A percentile compares a stretch with the other conserved stretches of the same genome.
Evolutionary conservation across 2,888 invertebrate genomes (phyloP).

Genomic region (Trichopria drosophilae): DNA sequence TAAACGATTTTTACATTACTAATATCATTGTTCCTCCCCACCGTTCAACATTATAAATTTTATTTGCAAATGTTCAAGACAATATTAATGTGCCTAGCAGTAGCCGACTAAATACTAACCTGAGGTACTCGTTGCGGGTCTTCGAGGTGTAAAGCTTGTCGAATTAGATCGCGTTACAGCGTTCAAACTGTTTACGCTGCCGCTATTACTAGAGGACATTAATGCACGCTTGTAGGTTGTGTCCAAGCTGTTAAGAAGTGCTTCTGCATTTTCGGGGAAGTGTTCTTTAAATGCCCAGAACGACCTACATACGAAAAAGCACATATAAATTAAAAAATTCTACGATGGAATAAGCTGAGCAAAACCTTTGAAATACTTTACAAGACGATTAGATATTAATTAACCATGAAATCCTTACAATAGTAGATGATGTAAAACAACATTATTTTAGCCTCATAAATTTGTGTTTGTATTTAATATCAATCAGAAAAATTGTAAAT

Average conservation of each 20-base stretch:
- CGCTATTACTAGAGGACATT: conserved; percentile 64
- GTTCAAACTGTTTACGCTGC: conserved; percentile 62
- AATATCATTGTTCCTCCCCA: too few relatives aligned
- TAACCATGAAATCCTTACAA: too few relatives aligned
- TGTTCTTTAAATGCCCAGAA: conserved; percentile 87
- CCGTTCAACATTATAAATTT: neutral
- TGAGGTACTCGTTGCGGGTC: conserved; percentile 58
- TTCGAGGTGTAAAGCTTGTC: conserved; percentile 55
- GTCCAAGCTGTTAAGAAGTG: conserved; percentile 81
- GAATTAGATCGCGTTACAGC: conserved; percentile 56
- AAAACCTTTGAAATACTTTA: neutral
- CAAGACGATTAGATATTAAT: too few relatives aligned
- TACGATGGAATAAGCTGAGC: neutral
- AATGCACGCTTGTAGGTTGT: conserved; percentile 72
- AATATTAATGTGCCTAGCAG: neutral
- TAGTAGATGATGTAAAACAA: too few relatives aligned
- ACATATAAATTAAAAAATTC: conserved; percentile 2
- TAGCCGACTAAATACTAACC: conserved; percentile 48
- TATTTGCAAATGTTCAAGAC: neutral
- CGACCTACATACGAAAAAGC: conserved; percentile 64
- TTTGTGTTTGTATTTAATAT: too few relatives aligned
- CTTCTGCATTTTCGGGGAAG: conserved; percentile 88
- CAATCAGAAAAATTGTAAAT: too few relatives aligned
- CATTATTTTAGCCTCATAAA: too few relatives aligned
- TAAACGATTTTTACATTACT: too few relatives aligned